phyloP scores from a whole-genome alignment of 2,797 vertebrate species.

The Parauchenoglanis ngamensis region DNA sequence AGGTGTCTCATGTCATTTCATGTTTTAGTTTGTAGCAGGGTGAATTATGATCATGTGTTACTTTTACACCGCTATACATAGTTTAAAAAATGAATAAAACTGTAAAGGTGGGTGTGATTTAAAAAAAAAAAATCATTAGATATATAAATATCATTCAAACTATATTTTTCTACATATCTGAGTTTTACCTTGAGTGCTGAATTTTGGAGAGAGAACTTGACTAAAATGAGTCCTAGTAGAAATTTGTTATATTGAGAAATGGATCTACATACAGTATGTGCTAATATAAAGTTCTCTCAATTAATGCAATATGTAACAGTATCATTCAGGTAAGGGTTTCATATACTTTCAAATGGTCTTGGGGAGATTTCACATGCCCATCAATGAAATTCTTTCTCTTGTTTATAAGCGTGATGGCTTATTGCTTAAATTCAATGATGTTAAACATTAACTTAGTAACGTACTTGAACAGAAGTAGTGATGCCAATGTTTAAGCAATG shows the following conservation, averaged over 20 bases:
- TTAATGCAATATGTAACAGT: conserved; percentile 37
- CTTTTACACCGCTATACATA: conserved; percentile 67
- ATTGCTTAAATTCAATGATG: conserved; percentile 71
- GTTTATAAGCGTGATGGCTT: conserved; percentile 65
- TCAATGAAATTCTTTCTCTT: conserved; percentile 52
- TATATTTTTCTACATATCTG: conserved; percentile 87
- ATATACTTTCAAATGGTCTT: conserved; percentile 9
- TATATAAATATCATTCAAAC: conserved; percentile 75
- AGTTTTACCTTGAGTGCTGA: conserved; percentile 72
- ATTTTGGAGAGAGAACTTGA: conserved; percentile 56
- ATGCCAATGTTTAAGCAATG: conserved; percentile 40
- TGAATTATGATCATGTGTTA: conserved; percentile 63
- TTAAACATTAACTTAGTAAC: conserved; percentile 72
- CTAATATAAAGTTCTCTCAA: conserved; percentile 46
- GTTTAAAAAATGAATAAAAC: conserved; percentile 67
- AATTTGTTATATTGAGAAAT: conserved; percentile 41
- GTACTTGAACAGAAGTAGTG: conserved; percentile 59
- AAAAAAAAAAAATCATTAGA: conserved; percentile 71
- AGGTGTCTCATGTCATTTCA: conserved; percentile 56
- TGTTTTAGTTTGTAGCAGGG: conserved; percentile 64
- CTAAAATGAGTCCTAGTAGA: conserved; percentile 26
- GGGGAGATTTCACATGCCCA: conserved; percentile 36
- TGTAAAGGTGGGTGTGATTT: conserved; percentile 74
- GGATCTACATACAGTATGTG: conserved; percentile 43
- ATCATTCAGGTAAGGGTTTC: conserved; percentile 43